A percentile compares a stretch with the other conserved stretches of the same genome.
These are phyloP conservation scores for Trypoxylus dichotomus DNA, from an alignment of 1,140 invertebrate genomes.

Conservation along the genomic window DNA sequence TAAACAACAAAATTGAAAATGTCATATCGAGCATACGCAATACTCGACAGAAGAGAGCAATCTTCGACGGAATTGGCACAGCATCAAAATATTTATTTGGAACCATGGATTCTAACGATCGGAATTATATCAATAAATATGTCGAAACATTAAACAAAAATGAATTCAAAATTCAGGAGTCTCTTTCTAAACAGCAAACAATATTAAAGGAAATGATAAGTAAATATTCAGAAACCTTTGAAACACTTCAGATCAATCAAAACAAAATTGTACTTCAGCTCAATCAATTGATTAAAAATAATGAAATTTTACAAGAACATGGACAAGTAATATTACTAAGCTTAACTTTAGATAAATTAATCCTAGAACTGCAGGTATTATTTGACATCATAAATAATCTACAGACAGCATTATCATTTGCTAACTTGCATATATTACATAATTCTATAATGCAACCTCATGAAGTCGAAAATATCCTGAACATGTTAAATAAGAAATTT, in stretches of 20 bases:
- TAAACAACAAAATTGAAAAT: slow-evolving; percentile 27
- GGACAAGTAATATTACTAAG: not conserved
- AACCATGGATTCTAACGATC: slow-evolving; percentile 32
- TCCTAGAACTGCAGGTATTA: not conserved
- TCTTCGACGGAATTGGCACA: slow-evolving; percentile 30
- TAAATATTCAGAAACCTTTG: too few species aligned
- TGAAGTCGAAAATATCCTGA: too few species aligned
- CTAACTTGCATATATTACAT: too few species aligned
- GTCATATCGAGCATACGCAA: not conserved
- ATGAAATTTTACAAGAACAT: not conserved
- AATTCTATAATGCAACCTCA: too few species aligned
- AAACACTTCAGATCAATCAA: too few species aligned
- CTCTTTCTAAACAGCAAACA: not conserved
- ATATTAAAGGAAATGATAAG: too few species aligned
- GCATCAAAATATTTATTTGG: slow-evolving; percentile 32
- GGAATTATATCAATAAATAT: not conserved
- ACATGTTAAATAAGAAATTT: too few species aligned
- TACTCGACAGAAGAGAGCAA: slow-evolving; percentile 31
- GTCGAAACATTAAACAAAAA: not conserved
- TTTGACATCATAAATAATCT: not conserved
- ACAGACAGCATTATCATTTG: not conserved
- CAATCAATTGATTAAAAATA: too few species aligned
- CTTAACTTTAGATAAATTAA: not conserved
- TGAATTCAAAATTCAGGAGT: not conserved
- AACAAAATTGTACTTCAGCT: not conserved